Base-by-base conservation (phyloP, 2,888 invertebrate species). In the Bellardia bayeri region DNA sequence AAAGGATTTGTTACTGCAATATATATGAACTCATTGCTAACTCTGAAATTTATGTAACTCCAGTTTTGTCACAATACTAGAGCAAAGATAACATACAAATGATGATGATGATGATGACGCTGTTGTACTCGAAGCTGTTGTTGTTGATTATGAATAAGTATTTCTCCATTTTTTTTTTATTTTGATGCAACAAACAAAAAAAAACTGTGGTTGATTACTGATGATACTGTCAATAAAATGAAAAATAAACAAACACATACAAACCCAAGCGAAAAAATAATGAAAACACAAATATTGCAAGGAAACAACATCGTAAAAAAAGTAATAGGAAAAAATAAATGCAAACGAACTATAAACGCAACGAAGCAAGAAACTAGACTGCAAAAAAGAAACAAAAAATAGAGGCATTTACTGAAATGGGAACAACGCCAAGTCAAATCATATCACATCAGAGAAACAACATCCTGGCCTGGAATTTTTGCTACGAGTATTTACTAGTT, bases 401-500 rank as follows among this genome's bases (percentile, higher is more conserved):
- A 56, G 68, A 68, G 63, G 23, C 11, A 61, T 82, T 82, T 69
- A 69, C 69, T 64, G 63, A 66, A 86, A 82, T 86, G 85, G 80
- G 72, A 86, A 76, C 72, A 86, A 72, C 82, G 85, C 82, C 85
- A 86, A 86, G 82, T 85, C 85, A 82, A 76, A 82, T 82, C 85
- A 82, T 72, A 71, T 82, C 76, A 86, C 58, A 51, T 82, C 71
- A 51, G 45, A 58, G 58, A 45, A 58, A 64, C 14, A 76, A 66
- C 56, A 76, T 82, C 78, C 76, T 82, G 72, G 71, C 81, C 71
- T 82, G 13, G 40, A 40, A 61, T 33, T 30, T 23, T 56, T 68
- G 4, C 54, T 56, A 66, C n/a, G 23, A 23, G 45, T 45, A 13
- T 23, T 40, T 71, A 33, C 14, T 42, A 42, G 56, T 54, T 75